Percentiles rank a stretch among this genome's conserved stretches.
Evolutionary conservation across 2,113 vertebrate genomes (phyloP).

Genomic region (crab-eating macaque (Macaca fascicularis)): T2T-MFA8v1.1 NC_088395.1:29414501-29415000

Average conservation of each 20-base stretch:
- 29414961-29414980: not conserved
- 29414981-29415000: not conserved
- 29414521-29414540: conserved; percentile 81
- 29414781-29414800: conserved; percentile 40
- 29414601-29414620: conserved; percentile 98
- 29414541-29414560: conserved; percentile 98
- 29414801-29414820: not conserved
- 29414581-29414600: conserved; percentile 97
- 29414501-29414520: conserved; percentile 53
- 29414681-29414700: conserved; percentile 95
- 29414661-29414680: conserved; percentile 95
- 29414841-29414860: not conserved
- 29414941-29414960: not conserved
- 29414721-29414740: conserved; percentile 96
- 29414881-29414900: not conserved
- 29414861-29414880: not conserved
- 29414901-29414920: conserved; percentile 11
- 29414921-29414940: not conserved
- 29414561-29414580: conserved; percentile 99
- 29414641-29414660: conserved; percentile 98
- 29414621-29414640: conserved; percentile 99
- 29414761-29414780: conserved; percentile 13
- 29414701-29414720: conserved; percentile 92
- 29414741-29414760: conserved; percentile 19
- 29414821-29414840: not conserved